Evolutionary conservation across 2,888 invertebrate genomes (phyloP).

Genomic region (Catocala fraxini): DNA sequence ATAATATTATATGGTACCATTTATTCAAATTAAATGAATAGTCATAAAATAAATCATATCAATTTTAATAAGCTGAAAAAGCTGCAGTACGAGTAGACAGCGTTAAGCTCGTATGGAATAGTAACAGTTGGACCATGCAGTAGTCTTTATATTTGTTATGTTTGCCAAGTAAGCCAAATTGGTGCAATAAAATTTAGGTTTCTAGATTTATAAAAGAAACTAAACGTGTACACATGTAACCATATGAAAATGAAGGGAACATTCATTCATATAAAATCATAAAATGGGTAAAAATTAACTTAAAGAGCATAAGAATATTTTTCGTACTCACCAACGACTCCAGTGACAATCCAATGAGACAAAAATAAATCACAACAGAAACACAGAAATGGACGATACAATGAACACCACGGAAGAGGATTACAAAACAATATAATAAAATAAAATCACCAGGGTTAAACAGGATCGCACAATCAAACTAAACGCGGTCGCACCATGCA

Average conservation of each 20-base stretch:
- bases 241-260: neutral
- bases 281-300: slow-evolving; percentile 8
- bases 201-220: neutral
- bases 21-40: too few relatives aligned
- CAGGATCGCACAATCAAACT: slow-evolving; percentile 76
- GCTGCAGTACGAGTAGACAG: slow-evolving; percentile 1
- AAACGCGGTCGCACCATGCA: slow-evolving; percentile 62
- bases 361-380: slow-evolving; percentile 78
- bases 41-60: too few relatives aligned
- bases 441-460: slow-evolving; percentile 82
- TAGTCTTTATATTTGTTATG: slow-evolving; percentile 3
- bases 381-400: slow-evolving; percentile 71
- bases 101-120: neutral
- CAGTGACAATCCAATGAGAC: slow-evolving; percentile 80
- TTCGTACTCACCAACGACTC: slow-evolving; percentile 72
- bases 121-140: slow-evolving; percentile 5
- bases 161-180: slow-evolving; percentile 1
- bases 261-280: slow-evolving; percentile 8
- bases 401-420: slow-evolving; percentile 72
- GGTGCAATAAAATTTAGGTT: neutral
- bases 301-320: slow-evolving; percentile 21
- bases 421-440: slow-evolving; percentile 78
- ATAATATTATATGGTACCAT: too few relatives aligned
- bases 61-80: neutral
- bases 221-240: neutral